Evolutionary conservation across 37 sponge, comb jelly and placozoan genomes (phyloP).

Genomic region (Lycopodina hypogea): DNA sequence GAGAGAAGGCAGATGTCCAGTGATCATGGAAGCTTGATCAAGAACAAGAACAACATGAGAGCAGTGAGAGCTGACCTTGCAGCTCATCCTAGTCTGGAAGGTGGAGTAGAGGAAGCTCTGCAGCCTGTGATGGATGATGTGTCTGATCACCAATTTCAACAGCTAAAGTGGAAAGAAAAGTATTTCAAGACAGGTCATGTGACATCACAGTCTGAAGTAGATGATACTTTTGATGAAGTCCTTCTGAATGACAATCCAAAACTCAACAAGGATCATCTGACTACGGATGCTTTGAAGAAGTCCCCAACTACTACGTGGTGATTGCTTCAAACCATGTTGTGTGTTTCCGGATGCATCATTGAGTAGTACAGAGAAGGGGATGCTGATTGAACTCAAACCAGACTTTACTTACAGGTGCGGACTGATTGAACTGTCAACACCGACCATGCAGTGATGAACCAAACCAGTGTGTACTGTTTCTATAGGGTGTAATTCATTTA

Average conservation of each 20-base stretch:
- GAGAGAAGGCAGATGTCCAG: neutral
- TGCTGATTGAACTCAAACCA: neutral
- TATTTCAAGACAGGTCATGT: neutral
- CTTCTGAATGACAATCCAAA: neutral
- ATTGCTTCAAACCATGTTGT: slow-evolving; percentile 36
- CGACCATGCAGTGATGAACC: no score
- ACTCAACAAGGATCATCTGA: slow-evolving; percentile 10
- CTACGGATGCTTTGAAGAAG: neutral
- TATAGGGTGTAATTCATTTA: no score
- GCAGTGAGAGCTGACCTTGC: slow-evolving; percentile 18
- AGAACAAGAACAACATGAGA: slow-evolving; percentile 3
- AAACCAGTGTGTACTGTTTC: no score
- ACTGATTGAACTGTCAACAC: no score
- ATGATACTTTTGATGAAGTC: slow-evolving; percentile 1
- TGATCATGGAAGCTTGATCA: slow-evolving; percentile 2
- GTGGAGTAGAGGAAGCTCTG: slow-evolving; percentile 8
- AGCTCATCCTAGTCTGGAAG: slow-evolving; percentile 3
- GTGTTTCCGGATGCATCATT: slow-evolving; percentile 8
- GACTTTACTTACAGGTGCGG: slow-evolving; percentile 24
- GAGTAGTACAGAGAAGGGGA: neutral
- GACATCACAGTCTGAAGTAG: neutral
- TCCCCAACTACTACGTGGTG: neutral
- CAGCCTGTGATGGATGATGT: slow-evolving; percentile 12
- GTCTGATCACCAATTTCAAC: slow-evolving; percentile 7
- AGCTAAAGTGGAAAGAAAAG: slow-evolving; percentile 28